Evolutionary conservation across 2,797 vertebrate genomes (phyloP), one percentile per base, ranked within the genome.

Genomic region (Gambelia wislizenii): DNA sequence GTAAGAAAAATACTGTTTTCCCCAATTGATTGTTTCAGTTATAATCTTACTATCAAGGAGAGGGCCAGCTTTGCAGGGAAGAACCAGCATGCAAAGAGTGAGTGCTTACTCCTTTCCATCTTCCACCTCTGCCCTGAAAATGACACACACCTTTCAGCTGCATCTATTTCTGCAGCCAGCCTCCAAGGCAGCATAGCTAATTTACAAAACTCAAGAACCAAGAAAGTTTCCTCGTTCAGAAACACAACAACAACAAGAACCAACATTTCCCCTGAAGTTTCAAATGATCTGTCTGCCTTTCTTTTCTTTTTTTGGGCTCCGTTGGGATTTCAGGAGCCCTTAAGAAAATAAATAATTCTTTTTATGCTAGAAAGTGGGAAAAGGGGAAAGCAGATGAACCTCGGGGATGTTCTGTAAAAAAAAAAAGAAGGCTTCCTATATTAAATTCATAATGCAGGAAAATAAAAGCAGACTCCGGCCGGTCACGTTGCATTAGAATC

Each of bases 291-390:
- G 6, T 6, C 13, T 89, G 80, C 10, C 10, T 4, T 30, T 25
- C 30, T 22, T 59, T 14, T 64, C 49, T n/a, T n/a, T n/a, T n/a
- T n/a, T n/a, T n/a, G n/a, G n/a, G 30, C 36, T n/a, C 59, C 36
- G 90, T 88, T 67, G 64, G 49, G 77, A 83, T 12, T 13, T 39
- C 47, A 8, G 7, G 27, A 27, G 33, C 47, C 2, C 36, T 77
- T 0, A 0, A 80, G 85, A 56, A 91, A 94, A 91, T 59, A 1
- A 91, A 49, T 92, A 36, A 12, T 81, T 88, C 75, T 89, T 91
- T 90, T 64, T 91, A 39, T 87, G 6, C 1, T 79, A 30, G 54
- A 54, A 90, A 88, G 22, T 30, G 79, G 85, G 61, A 87, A 76
- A 20, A 84, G 59, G 54, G 77, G 75, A 49, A 74, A 90, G 0